phyloP scores from a whole-genome alignment of 1,140 invertebrate genomes.

The Drosophila prosaltans region DNA sequence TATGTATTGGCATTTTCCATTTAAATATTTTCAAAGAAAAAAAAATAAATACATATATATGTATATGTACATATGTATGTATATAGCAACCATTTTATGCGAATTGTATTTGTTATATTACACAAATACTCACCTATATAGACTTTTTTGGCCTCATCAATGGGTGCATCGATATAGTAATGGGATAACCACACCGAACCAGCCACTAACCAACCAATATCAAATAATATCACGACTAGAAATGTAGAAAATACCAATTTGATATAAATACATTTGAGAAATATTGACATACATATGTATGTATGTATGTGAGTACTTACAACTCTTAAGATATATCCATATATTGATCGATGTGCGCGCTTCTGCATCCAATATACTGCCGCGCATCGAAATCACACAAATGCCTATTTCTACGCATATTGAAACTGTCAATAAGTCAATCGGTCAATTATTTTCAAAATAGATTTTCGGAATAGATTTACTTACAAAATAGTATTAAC shows the following conservation, averaged over 20 bases:
- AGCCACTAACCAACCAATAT: slow-evolving; percentile 90
- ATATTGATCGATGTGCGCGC: slow-evolving; percentile 91
- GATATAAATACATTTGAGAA: too few relatives aligned
- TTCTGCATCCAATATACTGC: slow-evolving; percentile 91
- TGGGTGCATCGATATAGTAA: slow-evolving; percentile 88
- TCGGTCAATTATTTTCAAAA: background rate
- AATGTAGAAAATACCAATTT: background rate
- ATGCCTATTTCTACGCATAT: slow-evolving; percentile 90
- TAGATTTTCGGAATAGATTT: slow-evolving; percentile 4
- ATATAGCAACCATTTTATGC: slow-evolving; percentile 32
- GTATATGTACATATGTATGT: too few relatives aligned
- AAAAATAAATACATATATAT: too few relatives aligned
- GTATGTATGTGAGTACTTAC: slow-evolving; percentile 84
- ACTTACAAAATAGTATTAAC: slow-evolving; percentile 85
- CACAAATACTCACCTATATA: slow-evolving; percentile 87
- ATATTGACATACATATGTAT: too few relatives aligned
- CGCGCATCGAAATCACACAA: slow-evolving; percentile 90
- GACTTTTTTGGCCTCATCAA: slow-evolving; percentile 89
- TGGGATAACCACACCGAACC: slow-evolving; percentile 90
- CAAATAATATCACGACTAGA: slow-evolving; percentile 89
- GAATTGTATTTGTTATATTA: too few relatives aligned
- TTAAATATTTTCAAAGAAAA: background rate
- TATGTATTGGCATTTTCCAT: too few relatives aligned
- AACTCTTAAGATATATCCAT: slow-evolving; percentile 91
- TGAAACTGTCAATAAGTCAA: slow-evolving; percentile 83